Base-by-base conservation (phyloP, 2,797 vertebrate species). In the Streptopelia turtur region DNA sequence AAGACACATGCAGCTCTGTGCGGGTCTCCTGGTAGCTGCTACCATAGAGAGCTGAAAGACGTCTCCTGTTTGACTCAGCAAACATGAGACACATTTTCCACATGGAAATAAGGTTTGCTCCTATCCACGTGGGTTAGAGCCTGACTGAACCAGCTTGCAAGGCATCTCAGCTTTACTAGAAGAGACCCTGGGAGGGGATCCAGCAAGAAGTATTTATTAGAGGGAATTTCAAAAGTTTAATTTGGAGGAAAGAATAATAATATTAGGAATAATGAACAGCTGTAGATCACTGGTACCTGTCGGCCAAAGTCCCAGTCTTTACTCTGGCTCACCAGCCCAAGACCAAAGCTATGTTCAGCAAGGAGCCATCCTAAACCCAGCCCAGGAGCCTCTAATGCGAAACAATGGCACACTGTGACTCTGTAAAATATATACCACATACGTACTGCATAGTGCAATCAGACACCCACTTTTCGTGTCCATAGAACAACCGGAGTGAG, bases 401-500 rank as follows among this genome's bases (percentile, higher is more conserved):
- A 81, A 39, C 60, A 41, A 11, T 23, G 52, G 68, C 25, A 45
- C 6, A 4, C 12, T 3, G 11, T 7, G 27, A 52, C 33, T 76
- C 74, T 7, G 23, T 43, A 47, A 66, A 68, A 71, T 3, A 57
- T 0, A 11, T 1, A 20, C 21, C 4, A 1, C 49, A 28, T 15
- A 0, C 0, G 7, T 7, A 30, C 17, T 2, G 10, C 3, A 0
- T 1, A 3, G 11, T 5, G 0, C 47, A 28, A 23, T 21, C 61
- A 45, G 49, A 13, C 53, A 33, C 30, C 69, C 16, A 1, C 37
- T 61, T 50, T 53, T 24, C 23, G 18, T 49, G 27, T 30, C 61
- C 41, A 6, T 24, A 28, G 23, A 28, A 65, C 31, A 60, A 28
- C 8, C 5, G 6, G 59, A 31, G 49, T 0, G 13, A 70, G 52